Evolutionary conservation across 2,888 invertebrate genomes (phyloP).

Genomic region (Carpatolechia fugitivella): DNA sequence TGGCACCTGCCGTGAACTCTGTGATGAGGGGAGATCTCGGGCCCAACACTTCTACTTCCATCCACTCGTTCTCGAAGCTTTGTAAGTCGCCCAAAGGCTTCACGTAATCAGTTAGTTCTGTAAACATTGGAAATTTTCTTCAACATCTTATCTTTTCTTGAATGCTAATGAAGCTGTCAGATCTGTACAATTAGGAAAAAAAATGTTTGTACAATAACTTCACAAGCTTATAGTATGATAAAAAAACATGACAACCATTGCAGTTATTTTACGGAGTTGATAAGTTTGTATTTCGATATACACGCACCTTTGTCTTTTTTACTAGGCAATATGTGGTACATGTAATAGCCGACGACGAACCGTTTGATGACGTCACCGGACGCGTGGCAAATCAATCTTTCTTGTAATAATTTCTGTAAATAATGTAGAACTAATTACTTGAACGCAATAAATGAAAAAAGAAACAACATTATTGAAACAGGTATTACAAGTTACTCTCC

Average conservation of each 20-base stretch:
- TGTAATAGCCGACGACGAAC: slow-evolving; percentile 94
- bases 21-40: slow-evolving; percentile 68
- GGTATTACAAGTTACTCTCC: too few species aligned
- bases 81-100: slow-evolving; percentile 86
- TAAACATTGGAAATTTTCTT: too few species aligned
- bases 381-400: slow-evolving; percentile 92
- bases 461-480: too few species aligned
- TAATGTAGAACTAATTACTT: background rate
- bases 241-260: too few species aligned
- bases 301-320: slow-evolving; percentile 78
- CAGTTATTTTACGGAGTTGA: too few species aligned
- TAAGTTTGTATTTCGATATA: too few species aligned
- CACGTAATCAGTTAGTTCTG: slow-evolving; percentile 77
- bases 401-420: slow-evolving; percentile 83
- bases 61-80: slow-evolving; percentile 94
- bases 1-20: slow-evolving; percentile 44
- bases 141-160: too few species aligned
- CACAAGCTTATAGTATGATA: too few species aligned
- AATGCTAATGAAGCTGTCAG: too few species aligned
- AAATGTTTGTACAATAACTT: too few species aligned
- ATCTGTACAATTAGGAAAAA: too few species aligned
- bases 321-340: slow-evolving; percentile 89
- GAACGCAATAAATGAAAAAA: too few species aligned
- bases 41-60: slow-evolving; percentile 89
- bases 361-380: slow-evolving; percentile 90